These are phyloP conservation scores for Crossocerus cetratus DNA, from an alignment of 2,888 invertebrate species.

Conservation along the genomic window DNA sequence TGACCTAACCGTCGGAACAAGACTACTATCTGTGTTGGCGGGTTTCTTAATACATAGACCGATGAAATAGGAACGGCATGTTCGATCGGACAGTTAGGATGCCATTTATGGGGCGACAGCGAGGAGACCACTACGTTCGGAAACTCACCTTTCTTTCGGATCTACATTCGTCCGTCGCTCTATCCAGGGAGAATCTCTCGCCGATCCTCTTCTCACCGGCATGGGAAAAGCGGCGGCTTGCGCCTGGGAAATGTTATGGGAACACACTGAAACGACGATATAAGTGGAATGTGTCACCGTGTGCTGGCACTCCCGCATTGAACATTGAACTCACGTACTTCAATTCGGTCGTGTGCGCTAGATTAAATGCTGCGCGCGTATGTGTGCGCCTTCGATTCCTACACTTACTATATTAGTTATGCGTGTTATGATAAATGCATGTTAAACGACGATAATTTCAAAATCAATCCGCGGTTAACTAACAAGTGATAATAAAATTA, in stretches of 20 bases:
- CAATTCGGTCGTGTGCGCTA: too few relatives aligned
- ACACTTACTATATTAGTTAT: too few relatives aligned
- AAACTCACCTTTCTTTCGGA: slow-evolving; percentile 61
- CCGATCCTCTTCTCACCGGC: slow-evolving; percentile 33
- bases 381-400: too few relatives aligned
- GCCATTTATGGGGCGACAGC: slow-evolving; percentile 69
- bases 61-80: slow-evolving; percentile 58
- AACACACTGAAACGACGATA: neutral
- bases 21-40: slow-evolving; percentile 27
- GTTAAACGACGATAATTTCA: too few relatives aligned
- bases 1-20: too few relatives aligned
- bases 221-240: slow-evolving; percentile 40
- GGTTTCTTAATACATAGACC: slow-evolving; percentile 44
- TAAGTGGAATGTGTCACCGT: too few relatives aligned
- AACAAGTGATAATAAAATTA: too few relatives aligned
- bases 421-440: too few relatives aligned
- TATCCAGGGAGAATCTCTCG: slow-evolving; percentile 42
- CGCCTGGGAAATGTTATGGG: slow-evolving; percentile 3
- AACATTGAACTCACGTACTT: too few relatives aligned
- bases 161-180: slow-evolving; percentile 53
- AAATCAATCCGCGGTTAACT: too few relatives aligned
- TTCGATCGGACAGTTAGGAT: slow-evolving; percentile 47
- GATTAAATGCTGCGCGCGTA: too few relatives aligned
- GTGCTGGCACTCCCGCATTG: too few relatives aligned
- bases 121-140: slow-evolving; percentile 56